Conservation (phyloP, 2,888 invertebrate species). For the Noctua janthe region DNA sequence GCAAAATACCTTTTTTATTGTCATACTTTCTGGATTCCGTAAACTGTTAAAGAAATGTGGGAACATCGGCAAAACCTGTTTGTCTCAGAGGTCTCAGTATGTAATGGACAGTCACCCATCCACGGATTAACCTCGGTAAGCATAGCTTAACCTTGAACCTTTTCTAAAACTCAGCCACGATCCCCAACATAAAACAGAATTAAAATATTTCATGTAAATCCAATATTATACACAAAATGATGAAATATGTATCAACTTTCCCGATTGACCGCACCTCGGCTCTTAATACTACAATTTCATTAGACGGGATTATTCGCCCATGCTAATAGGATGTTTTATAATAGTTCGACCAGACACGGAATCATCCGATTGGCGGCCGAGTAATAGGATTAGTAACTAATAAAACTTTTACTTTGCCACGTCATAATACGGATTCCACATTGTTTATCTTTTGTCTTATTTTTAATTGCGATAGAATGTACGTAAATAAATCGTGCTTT, state of each 20-base stretch:
- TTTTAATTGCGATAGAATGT: neutral
- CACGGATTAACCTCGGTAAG: neutral
- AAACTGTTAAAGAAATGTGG: neutral
- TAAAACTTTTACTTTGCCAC: slow-evolving; percentile 61
- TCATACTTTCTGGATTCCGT: neutral
- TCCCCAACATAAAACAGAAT: neutral
- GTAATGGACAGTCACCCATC: neutral
- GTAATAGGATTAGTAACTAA: slow-evolving; percentile 65
- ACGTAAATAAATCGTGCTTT: neutral
- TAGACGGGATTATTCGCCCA: slow-evolving; percentile 68
- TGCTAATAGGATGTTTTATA: slow-evolving; percentile 71
- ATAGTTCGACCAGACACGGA: slow-evolving; percentile 58
- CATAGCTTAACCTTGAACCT: neutral
- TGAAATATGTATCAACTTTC: slow-evolving; percentile 26
- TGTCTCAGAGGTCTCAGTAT: neutral
- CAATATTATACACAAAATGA: neutral
- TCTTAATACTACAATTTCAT: slow-evolving; percentile 70
- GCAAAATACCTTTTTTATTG: neutral
- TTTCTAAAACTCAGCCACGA: neutral
- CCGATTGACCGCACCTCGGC: slow-evolving; percentile 39
- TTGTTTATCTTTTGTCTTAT: slow-evolving; percentile 46
- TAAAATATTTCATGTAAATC: neutral
- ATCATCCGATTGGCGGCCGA: slow-evolving; percentile 62
- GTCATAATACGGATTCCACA: slow-evolving; percentile 39
- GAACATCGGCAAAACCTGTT: no score